Base-by-base conservation (phyloP, 2,113 vertebrate species). In the Cranoglanis bouderius region DNA sequence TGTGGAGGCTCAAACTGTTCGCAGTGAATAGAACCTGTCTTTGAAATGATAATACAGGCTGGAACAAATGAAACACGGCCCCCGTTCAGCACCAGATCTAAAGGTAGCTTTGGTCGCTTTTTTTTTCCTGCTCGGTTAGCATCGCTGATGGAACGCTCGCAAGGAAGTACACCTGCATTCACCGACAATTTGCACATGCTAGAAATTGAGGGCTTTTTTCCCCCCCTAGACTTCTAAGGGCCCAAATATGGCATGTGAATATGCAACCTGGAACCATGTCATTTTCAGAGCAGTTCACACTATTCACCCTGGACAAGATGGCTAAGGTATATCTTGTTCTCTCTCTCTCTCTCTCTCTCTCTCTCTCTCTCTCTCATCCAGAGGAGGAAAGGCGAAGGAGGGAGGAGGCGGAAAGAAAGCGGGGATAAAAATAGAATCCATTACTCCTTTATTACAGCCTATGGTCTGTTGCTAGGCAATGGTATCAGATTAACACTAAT, bases 401-500 rank as follows among this genome's bases (percentile, higher is more conserved):
- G 49, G 88, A 88, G 81, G 63, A 55, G 86, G 55, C 59, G 87
- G 87, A 86, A 86, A 87, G 84, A 92, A 88, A 89, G 85, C 89
- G 82, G 6, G 84, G 89, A 88, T 89, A 90, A 89, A 92, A 91
- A 93, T 92, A 93, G 92, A 92, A 85, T 87, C 92, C 90, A 92
- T 93, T 93, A 91, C 92, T 93, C 88, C 86, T 88, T 91, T 93
- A 92, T 92, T 92, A 91, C 92, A 91, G 87, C 90, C 90, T 88
- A 88, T 89, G 77, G 83, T 90, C 89, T 91, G 92, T 94, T 92
- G 93, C 92, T 92, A 93, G 89, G 92, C 92, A 91, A 92, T 93
- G 89, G 91, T 91, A 91, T 93, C 91, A 93, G 91, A 94, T 92
- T 92, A 92, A 93, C 91, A 90, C 90, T 93, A 92, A 92, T 92